Evolutionary conservation across 2,113 vertebrate genomes (phyloP).

Genomic region (Eulemur macaco): DNA sequence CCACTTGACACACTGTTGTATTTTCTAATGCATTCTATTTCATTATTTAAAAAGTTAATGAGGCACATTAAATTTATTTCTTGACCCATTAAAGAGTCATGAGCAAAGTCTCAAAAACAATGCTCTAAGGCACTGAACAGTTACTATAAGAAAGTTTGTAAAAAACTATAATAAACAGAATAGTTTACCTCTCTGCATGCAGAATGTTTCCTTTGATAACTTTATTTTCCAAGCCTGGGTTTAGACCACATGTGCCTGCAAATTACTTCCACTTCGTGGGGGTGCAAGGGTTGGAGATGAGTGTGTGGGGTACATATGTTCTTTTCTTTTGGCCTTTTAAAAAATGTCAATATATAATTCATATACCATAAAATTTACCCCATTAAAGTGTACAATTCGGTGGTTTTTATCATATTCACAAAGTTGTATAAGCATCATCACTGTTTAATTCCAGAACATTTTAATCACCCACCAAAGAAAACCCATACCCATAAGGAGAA

Average conservation of each 20-base stretch:
- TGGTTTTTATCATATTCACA: background rate
- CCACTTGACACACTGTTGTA: background rate
- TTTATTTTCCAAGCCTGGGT: background rate
- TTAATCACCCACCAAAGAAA: background rate
- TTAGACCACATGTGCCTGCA: background rate
- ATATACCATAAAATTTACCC: background rate
- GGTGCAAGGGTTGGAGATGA: background rate
- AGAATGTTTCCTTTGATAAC: background rate
- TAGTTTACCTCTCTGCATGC: background rate
- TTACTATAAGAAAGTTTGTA: background rate
- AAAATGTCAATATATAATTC: background rate
- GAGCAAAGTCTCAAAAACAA: background rate
- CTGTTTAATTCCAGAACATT: background rate
- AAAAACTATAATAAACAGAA: background rate
- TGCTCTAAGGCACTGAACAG: background rate
- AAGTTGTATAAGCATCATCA: background rate
- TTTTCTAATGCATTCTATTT: background rate
- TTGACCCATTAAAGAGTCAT: background rate
- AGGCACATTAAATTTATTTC: background rate
- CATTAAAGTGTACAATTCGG: background rate
- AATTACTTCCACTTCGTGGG: background rate
- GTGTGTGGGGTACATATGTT: background rate
- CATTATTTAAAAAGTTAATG: background rate
- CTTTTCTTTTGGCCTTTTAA: background rate
- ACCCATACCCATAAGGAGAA: background rate